Evolutionary conservation across 2,797 vertebrate species (phyloP).

Genomic region (Cygnus olor): DNA sequence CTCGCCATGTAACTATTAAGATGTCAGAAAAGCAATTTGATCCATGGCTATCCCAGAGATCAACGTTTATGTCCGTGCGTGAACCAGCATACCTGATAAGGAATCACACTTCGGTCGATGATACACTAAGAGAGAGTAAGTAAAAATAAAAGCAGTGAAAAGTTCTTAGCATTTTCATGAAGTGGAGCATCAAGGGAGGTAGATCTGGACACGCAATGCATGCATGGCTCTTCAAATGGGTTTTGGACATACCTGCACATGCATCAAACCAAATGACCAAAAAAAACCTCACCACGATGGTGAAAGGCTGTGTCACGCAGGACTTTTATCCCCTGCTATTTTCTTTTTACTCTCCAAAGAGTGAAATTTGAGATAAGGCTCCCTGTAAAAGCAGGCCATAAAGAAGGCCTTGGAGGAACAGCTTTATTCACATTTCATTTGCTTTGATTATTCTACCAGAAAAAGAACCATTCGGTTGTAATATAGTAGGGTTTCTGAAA

Average conservation of each 20-base stretch:
- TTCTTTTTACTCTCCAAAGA: not conserved
- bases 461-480: conserved; percentile 39
- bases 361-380: not conserved
- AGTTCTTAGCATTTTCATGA: not conserved
- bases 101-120: not conserved
- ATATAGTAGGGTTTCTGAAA: conserved; percentile 51
- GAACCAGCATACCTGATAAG: rapidly evolving
- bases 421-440: conserved; percentile 20
- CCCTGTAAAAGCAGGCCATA: not conserved
- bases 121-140: rapidly evolving
- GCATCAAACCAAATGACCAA: not conserved
- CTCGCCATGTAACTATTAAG: not conserved
- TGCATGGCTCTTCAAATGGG: not conserved
- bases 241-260: not conserved
- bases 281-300: rapidly evolving
- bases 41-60: not conserved
- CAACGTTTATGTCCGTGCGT: rapidly evolving
- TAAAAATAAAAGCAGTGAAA: not conserved
- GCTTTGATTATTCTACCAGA: conserved; percentile 14
- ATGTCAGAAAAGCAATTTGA: not conserved
- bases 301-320: not conserved
- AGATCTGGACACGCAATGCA: not conserved
- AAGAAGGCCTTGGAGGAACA: conserved; percentile 11
- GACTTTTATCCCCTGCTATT: not conserved
- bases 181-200: not conserved